phyloP scores from a whole-genome alignment of 2,113 vertebrate genomes.

The Guaruba guarouba region DNA sequence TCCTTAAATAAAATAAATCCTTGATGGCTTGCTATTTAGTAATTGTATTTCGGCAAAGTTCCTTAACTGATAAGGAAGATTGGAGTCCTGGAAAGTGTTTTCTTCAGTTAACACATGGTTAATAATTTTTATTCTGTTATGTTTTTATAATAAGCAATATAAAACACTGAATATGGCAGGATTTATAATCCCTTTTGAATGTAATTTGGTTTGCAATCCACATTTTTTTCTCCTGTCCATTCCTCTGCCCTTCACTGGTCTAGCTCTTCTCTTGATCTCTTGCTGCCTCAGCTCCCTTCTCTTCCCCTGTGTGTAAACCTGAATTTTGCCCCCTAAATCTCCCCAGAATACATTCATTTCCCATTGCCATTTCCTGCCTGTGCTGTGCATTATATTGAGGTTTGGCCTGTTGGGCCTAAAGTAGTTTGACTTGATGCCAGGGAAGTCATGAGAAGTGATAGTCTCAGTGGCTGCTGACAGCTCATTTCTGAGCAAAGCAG shows the following conservation, averaged over 20 bases:
- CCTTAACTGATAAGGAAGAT: background rate
- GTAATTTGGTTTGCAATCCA: background rate
- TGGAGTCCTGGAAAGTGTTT: background rate
- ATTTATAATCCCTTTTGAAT: background rate
- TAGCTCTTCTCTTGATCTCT: background rate
- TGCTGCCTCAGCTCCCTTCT: background rate
- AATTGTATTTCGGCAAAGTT: background rate
- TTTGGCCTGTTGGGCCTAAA: background rate
- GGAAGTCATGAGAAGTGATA: background rate
- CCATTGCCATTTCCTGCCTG: conserved; percentile 13
- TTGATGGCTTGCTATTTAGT: background rate
- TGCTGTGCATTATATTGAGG: background rate
- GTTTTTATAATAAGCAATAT: background rate
- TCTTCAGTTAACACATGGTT: background rate
- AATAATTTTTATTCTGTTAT: background rate
- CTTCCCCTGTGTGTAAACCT: background rate
- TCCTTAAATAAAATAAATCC: background rate
- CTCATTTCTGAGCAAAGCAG: background rate
- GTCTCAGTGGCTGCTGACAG: conserved; percentile 9
- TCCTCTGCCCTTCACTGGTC: background rate
- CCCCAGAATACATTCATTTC: background rate
- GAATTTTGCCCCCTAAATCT: background rate
- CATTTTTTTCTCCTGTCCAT: background rate
- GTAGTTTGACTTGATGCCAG: conserved; percentile 31
- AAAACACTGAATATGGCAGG: background rate